These are phyloP conservation scores for Rhipidura dahli DNA, from an alignment of 2,113 vertebrate genomes.

Conservation along the genomic window DNA sequence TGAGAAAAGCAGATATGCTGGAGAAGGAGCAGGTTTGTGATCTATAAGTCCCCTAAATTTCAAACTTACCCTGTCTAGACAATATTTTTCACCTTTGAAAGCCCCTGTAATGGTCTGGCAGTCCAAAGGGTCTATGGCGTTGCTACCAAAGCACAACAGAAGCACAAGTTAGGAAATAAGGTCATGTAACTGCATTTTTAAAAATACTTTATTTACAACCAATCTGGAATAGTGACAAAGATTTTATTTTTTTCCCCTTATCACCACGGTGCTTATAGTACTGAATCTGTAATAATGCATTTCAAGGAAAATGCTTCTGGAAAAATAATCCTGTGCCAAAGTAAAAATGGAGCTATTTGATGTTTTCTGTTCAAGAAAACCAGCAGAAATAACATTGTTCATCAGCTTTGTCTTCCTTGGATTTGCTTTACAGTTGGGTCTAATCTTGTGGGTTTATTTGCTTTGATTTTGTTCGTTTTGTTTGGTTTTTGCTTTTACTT, in stretches of 20 bases:
- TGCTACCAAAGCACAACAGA: not conserved
- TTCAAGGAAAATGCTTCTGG: not conserved
- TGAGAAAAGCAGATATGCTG: constrained; percentile 97
- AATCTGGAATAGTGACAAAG: not conserved
- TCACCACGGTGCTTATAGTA: not conserved
- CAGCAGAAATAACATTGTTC: not conserved
- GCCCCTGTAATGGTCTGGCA: not conserved
- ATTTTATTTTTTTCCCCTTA: not conserved
- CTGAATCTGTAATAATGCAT: not conserved
- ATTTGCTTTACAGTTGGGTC: not conserved
- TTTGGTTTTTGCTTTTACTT: not conserved
- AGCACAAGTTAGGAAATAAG: not conserved
- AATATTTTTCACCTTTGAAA: not conserved
- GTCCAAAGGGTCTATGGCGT: not conserved
- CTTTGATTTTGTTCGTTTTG: not conserved
- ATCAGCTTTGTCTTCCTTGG: not conserved
- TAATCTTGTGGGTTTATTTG: not conserved
- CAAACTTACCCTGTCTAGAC: not conserved
- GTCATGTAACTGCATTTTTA: not conserved
- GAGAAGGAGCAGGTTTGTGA: constrained; percentile 92
- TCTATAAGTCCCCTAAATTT: not conserved
- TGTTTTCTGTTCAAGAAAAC: not conserved
- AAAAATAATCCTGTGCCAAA: not conserved
- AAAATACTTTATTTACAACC: not conserved
- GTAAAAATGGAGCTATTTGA: not conserved